Evolutionary conservation across 1,140 invertebrate species (phyloP).

Genomic region (Amphibalanus amphitrite): DNA sequence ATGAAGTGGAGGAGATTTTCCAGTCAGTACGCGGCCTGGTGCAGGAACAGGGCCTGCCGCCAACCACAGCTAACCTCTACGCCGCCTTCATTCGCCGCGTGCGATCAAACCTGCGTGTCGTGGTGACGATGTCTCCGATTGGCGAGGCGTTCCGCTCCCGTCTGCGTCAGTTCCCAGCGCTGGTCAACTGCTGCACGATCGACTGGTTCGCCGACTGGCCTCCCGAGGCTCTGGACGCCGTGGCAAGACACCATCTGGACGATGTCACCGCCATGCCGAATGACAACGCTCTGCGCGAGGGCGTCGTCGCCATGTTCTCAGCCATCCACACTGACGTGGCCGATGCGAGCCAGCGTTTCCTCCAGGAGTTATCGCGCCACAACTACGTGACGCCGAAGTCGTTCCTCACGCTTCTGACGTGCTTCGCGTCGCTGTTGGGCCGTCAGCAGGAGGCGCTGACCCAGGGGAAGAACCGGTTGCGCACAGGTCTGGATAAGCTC

Average conservation of each 20-base stretch:
- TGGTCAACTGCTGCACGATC: constrained; percentile 41
- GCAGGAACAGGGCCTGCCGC: constrained; percentile 36
- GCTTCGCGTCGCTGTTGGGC: constrained; percentile 48
- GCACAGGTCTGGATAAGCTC: constrained; percentile 69
- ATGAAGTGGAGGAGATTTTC: constrained; percentile 79
- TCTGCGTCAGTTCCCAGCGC: constrained; percentile 73
- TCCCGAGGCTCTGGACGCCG: constrained; percentile 69
- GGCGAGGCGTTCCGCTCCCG: constrained; percentile 67
- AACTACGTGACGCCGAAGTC: constrained; percentile 84
- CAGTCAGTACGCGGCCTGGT: constrained; percentile 54
- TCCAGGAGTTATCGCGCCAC: constrained; percentile 42
- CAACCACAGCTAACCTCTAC: constrained; percentile 60
- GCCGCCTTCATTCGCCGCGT: constrained; percentile 72
- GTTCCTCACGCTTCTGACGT: constrained; percentile 71
- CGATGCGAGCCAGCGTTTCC: constrained; percentile 34
- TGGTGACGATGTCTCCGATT: constrained; percentile 76
- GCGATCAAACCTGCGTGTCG: constrained; percentile 62
- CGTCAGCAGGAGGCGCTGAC: constrained; percentile 48
- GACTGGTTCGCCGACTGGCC: constrained; percentile 69
- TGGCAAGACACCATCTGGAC: constrained; percentile 55
- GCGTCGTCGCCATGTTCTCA: constrained; percentile 54
- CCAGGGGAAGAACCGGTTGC: constrained; percentile 36
- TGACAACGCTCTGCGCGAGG: constrained; percentile 26
- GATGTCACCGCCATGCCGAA: constrained; percentile 44
- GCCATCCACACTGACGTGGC: constrained; percentile 37